Evolutionary conservation across 2,113 vertebrate genomes (phyloP), one percentile per base, ranked within the genome.

Genomic region (Dryoscopus gambensis): DNA sequence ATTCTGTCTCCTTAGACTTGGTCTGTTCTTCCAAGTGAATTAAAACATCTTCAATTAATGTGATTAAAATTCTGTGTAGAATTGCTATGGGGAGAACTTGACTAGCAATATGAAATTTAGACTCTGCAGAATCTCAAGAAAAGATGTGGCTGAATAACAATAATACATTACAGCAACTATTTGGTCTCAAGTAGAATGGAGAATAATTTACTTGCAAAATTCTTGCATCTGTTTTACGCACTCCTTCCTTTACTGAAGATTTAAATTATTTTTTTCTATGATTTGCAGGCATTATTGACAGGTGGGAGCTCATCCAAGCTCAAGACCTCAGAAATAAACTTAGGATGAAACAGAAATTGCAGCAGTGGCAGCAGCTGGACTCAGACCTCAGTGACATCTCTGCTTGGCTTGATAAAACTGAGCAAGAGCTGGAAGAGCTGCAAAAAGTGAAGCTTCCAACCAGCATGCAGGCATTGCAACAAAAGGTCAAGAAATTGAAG

Each of bases 261-360:
- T 25, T 63, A 75, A 89, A 30, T 5, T 11, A 1, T 75, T 35
- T 70, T 84, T 24, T 74, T 78, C 39, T 95, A 2, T 91, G n/a
- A 47, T 71, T 88, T 63, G 16, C 94, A 99, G 99, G 98, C 40
- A 97, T 98, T 95, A 99, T 99, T n/a, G 98, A 98, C 89, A 98
- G 98, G 82, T 99, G 99, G 99, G 98, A 99, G 94, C 98, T 99
- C 88, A 95, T 99, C 4, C 98, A 98, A 89, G 98, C 98, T 3
- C 98, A 98, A 50, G 97, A 97, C 39, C 95, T 98, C 52, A 95
- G 85, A 84, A 91, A 91, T 7, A 97, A 98, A 46, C 88, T 97
- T 6, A 87, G 97, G 53, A 76, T 97, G 75, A 97, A 98, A 86
- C 97, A 97, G 84, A 97, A 98, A 47, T 67, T 97, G 86, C 96